Evolutionary conservation across 2,797 vertebrate genomes (phyloP).

Genomic region (Neopelma chrysocephalum): DNA sequence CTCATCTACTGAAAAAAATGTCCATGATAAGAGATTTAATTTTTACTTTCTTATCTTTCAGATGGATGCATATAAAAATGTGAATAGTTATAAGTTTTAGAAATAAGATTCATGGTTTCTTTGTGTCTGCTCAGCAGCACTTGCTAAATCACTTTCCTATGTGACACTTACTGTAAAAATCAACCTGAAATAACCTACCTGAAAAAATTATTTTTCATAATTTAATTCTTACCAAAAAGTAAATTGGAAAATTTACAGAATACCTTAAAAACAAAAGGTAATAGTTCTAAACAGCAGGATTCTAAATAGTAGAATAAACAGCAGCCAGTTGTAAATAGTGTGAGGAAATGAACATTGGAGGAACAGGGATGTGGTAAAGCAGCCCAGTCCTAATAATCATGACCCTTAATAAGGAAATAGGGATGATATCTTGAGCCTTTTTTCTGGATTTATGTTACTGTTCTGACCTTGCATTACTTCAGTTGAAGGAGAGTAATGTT

Average conservation of each 20-base stretch:
- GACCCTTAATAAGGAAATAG: neutral
- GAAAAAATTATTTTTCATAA: neutral
- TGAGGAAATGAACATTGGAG: neutral
- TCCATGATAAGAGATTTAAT: neutral
- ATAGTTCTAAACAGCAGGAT: neutral
- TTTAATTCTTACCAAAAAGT: neutral
- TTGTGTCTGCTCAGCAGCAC: neutral
- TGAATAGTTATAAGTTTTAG: neutral
- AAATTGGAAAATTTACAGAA: neutral
- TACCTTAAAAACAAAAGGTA: neutral
- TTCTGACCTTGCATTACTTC: neutral
- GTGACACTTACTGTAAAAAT: neutral
- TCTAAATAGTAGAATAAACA: neutral
- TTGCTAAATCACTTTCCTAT: neutral
- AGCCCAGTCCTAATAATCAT: neutral
- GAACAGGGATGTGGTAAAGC: neutral
- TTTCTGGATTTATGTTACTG: neutral
- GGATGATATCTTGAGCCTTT: neutral
- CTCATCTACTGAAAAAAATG: neutral
- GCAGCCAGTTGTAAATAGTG: neutral
- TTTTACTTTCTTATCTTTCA: neutral
- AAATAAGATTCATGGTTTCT: rapidly evolving
- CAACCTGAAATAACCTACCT: neutral
- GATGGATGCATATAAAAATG: neutral
- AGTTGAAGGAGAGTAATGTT: neutral